Conservation (phyloP, 2,888 invertebrate species). For the Calliphora vomitoria region DNA sequence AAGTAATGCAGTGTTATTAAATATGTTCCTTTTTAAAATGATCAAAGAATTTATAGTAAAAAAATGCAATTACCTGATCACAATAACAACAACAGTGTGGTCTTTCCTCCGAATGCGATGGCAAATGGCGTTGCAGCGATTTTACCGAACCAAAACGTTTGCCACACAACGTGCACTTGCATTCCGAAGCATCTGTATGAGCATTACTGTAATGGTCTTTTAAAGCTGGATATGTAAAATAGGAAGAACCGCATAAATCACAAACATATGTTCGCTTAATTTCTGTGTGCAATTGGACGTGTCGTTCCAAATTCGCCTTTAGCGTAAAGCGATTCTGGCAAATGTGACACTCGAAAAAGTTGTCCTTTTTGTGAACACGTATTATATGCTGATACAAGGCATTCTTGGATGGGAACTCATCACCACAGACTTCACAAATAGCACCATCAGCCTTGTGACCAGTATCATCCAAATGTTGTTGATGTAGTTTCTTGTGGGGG, state of each 20-base stretch:
- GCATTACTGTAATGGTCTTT: slow-evolving; percentile 84
- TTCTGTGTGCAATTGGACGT: slow-evolving; percentile 84
- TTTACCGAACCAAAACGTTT: slow-evolving; percentile 83
- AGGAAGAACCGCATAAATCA: slow-evolving; percentile 84
- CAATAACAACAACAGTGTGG: slow-evolving; percentile 84
- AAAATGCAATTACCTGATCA: slow-evolving; percentile 80
- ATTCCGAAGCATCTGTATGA: slow-evolving; percentile 83
- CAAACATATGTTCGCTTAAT: slow-evolving; percentile 84
- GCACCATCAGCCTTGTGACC: slow-evolving; percentile 84
- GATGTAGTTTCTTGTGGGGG: slow-evolving; percentile 83
- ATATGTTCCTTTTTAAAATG: too few species aligned
- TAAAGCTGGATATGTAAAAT: slow-evolving; percentile 84
- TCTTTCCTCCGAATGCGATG: slow-evolving; percentile 84
- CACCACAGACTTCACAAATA: slow-evolving; percentile 84
- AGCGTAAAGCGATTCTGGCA: slow-evolving; percentile 84
- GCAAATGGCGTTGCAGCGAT: slow-evolving; percentile 83
- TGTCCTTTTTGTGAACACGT: slow-evolving; percentile 84
- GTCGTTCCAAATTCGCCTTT: slow-evolving; percentile 84
- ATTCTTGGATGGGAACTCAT: slow-evolving; percentile 83
- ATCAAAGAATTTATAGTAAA: too few species aligned
- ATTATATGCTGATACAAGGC: slow-evolving; percentile 84
- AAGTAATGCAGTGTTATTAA: background rate
- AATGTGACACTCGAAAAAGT: slow-evolving; percentile 84
- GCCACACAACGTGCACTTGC: slow-evolving; percentile 84
- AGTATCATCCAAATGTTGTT: slow-evolving; percentile 83